A percentile compares a stretch with the other conserved stretches of the same genome.
Conservation (phyloP, 2,888 invertebrate genomes). For the Siphlonurus alternatus region DNA sequence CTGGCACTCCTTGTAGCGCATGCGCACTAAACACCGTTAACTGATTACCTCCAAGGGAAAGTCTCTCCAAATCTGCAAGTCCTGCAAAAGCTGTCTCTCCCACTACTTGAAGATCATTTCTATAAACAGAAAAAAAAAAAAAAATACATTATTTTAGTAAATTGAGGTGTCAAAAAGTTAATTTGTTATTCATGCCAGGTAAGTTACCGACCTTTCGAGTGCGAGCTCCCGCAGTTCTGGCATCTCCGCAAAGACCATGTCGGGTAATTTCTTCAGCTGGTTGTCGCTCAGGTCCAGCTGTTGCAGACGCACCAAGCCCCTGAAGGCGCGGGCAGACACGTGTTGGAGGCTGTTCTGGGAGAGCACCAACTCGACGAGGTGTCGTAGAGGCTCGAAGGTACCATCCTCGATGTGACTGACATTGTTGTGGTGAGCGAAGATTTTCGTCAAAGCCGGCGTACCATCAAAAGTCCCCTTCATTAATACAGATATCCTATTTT, state of each 20-base stretch:
- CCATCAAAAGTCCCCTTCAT: constrained; percentile 18
- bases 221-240: constrained; percentile 18
- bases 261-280: constrained; percentile 18
- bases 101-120: constrained; percentile 42
- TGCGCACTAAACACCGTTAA: constrained; percentile 51
- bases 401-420: constrained; percentile 18
- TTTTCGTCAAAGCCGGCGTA: constrained; percentile 16
- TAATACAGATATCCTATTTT: constrained; percentile 17
- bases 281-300: constrained; percentile 18
- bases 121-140: constrained; percentile 21
- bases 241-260: constrained; percentile 19
- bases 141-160: background rate
- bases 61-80: constrained; percentile 47
- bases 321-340: constrained; percentile 16
- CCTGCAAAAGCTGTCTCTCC: constrained; percentile 63
- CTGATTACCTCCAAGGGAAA: constrained; percentile 60
- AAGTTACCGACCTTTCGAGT: constrained; percentile 10
- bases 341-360: constrained; percentile 18
- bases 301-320: constrained; percentile 16
- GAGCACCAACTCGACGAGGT: constrained; percentile 18
- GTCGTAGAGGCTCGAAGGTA: constrained; percentile 17
- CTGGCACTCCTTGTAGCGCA: constrained; percentile 53
- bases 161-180: background rate
- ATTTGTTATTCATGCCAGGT: background rate
- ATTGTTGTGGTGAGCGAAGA: constrained; percentile 18